phyloP scores from a whole-genome alignment of 2,113 vertebrate species.

The Aegithalos caudatus region DNA sequence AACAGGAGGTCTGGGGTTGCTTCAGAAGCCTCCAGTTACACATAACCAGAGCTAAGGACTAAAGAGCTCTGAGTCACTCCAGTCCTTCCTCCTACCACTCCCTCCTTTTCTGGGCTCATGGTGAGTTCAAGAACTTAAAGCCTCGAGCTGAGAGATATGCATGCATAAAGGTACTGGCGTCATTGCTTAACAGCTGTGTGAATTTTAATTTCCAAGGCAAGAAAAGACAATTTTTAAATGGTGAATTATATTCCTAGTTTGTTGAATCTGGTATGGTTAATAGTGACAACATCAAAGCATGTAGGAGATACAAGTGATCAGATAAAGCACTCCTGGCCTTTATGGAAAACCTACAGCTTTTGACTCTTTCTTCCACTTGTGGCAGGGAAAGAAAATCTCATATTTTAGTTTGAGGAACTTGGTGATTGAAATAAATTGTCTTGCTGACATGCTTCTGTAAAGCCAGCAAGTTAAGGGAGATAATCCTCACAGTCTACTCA shows the following conservation, averaged over 20 bases:
- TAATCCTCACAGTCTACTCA: neutral
- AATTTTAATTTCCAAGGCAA: neutral
- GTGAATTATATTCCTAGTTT: neutral
- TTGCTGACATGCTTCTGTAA: neutral
- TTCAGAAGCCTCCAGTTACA: neutral
- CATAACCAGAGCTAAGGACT: neutral
- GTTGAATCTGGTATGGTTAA: neutral
- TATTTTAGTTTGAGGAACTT: neutral
- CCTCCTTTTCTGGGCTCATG: neutral
- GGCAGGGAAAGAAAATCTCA: neutral
- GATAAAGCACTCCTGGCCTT: neutral
- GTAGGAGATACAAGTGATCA: neutral
- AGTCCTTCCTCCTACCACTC: neutral
- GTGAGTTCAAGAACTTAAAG: neutral
- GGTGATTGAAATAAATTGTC: neutral
- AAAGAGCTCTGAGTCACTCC: conserved; percentile 6
- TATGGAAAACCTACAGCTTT: neutral
- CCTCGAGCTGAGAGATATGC: neutral
- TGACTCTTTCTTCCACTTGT: neutral
- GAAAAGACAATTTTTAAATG: neutral
- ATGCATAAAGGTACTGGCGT: neutral
- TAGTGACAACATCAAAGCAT: neutral
- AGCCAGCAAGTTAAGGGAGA: neutral
- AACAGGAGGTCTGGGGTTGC: neutral
- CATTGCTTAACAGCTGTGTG: neutral